A percentile compares a stretch with the other conserved stretches of the same genome.
Evolutionary conservation across 2,113 vertebrate species (phyloP).

Genomic region (Microtus pennsylvanicus): DNA sequence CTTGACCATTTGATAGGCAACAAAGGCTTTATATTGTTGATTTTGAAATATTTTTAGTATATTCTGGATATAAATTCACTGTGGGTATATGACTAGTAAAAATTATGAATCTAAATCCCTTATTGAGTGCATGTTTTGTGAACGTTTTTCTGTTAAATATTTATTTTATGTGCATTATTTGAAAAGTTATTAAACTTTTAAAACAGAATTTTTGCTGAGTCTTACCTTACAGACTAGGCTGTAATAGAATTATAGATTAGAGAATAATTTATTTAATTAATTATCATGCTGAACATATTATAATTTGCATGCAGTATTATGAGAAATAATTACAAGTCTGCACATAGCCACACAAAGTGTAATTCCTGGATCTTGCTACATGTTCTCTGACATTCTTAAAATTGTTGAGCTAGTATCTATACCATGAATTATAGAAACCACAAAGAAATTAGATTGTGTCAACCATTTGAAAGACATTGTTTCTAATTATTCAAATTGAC

Average conservation of each 20-base stretch:
- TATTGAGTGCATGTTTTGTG: neutral
- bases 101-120: neutral
- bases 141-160: neutral
- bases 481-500: constrained; percentile 58
- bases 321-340: neutral
- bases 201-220: neutral
- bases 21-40: neutral
- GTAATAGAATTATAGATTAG: neutral
- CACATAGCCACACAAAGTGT: neutral
- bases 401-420: neutral
- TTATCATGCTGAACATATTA: neutral
- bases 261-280: neutral
- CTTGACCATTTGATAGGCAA: neutral
- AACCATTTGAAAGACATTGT: constrained; percentile 40
- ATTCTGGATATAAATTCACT: neutral
- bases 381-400: neutral
- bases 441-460: constrained; percentile 7
- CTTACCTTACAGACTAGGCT: neutral
- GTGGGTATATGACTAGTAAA: neutral
- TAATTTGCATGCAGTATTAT: neutral
- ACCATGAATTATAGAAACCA: neutral
- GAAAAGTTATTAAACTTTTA: neutral
- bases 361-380: neutral
- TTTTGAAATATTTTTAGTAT: neutral
- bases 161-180: constrained; percentile 32